Base-by-base conservation (phyloP, 2,797 vertebrate genomes). In the Spea hammondii region DNA sequence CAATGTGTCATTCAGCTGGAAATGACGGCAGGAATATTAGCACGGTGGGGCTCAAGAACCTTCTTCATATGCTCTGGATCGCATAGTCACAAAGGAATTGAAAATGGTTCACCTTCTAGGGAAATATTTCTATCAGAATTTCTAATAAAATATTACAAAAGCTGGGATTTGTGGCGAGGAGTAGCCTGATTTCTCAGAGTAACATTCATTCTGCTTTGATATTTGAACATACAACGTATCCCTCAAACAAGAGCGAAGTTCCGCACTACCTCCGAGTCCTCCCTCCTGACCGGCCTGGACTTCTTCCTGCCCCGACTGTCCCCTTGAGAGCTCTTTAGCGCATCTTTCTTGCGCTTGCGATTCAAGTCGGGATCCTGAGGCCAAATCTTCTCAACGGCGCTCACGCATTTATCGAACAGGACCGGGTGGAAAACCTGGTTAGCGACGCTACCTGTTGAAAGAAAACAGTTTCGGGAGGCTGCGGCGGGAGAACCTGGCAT, bases 401-500 rank as follows among this genome's bases (percentile, higher is more conserved):
- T 89, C 84, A 93, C 83, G 70, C 96, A 97, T 0, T 93, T 94
- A 75, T 96, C 95, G 87, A 99, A 91, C 80, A 99, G 89, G 83
- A 98, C 91, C 11, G 96, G 93, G 70, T 99, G 96, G 84, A 95
- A 96, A 59, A 95, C 86, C 81, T 91, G 92, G 89, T 94, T 95
- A 78, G 88, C 91, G 5, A 98, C 83, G 77, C 96, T 98, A 13
- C 97, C 98, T 99, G 82, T 68, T 74, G 12, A 65, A 78, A 78
- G 62, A 79, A 17, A 76, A 73, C 48, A 70, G n/a, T 11, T 11
- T n/a, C 45, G 14, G 12, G 46, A 32, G 10, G 5, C n/a, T 17
- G 32, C 32, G 32, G 32, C 32, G 2, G 32, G 32, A 32, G 32
- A 32, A 32, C 32, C 32, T 32, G 32, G 32, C 32, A 2, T 3